These are phyloP conservation scores for Gambusia holbrooki DNA, from an alignment of 2,113 vertebrate genomes.

Conservation along the genomic window DNA sequence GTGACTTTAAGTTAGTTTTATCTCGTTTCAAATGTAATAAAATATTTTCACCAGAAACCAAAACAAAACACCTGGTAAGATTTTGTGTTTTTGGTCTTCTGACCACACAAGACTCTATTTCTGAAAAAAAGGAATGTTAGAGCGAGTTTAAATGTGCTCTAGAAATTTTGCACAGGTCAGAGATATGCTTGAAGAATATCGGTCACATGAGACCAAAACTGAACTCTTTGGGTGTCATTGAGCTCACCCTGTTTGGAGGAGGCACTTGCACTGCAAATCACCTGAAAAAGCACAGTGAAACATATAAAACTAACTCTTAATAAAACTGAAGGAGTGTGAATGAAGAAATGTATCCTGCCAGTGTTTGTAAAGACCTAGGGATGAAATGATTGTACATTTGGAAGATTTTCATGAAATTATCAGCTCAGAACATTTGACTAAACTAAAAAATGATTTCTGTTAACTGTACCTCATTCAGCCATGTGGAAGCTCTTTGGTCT, in stretches of 20 bases:
- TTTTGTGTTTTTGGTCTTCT: not conserved
- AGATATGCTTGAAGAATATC: not conserved
- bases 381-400: not conserved
- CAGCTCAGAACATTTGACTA: not conserved
- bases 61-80: too few relatives aligned
- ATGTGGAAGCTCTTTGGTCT: constrained; percentile 1
- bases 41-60: too few relatives aligned
- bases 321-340: not conserved
- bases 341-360: not conserved
- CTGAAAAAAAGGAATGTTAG: not conserved
- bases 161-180: not conserved
- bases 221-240: not conserved
- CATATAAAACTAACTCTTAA: not conserved
- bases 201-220: not conserved
- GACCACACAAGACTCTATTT: not conserved
- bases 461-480: constrained; percentile 11
- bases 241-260: not conserved
- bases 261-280: not conserved
- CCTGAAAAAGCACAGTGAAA: not conserved
- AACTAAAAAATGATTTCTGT: constrained; percentile 15
- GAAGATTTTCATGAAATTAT: constrained; percentile 18
- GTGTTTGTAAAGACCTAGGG: not conserved
- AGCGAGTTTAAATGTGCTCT: not conserved
- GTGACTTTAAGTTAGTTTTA: too few relatives aligned
- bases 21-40: too few relatives aligned